Base-by-base conservation (phyloP, 2,797 vertebrate species). In the Thunnus albacares region DNA sequence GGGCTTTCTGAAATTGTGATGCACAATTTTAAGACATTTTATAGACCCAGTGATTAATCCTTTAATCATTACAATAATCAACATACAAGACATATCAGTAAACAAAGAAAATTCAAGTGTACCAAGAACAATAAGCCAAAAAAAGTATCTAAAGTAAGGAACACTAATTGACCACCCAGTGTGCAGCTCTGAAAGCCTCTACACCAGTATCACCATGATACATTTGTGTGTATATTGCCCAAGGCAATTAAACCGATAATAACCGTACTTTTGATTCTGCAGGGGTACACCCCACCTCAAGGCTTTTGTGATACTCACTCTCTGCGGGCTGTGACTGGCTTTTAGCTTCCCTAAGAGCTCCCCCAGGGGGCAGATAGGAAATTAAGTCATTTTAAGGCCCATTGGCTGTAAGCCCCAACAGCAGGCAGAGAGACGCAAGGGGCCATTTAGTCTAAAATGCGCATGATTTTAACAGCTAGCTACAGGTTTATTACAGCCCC, bases 301-400 rank as follows among this genome's bases (percentile, higher is more conserved):
- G 76, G 83, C 81, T 79, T 82, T 79, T 51, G 83, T 63, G 80
- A 87, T 76, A 56, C 77, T 82, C 70, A n/a, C 41, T 88, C 90
- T 86, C 87, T 69, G 82, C 28, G 62, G 87, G 75, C 82, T 87
- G 68, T 83, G 81, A 83, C 85, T 69, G 76, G 77, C 77, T 80
- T 84, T 90, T 63, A 90, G 82, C 86, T 87, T 60, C 12, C 77
- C 79, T 82, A 85, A 93, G 89, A 88, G 79, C 81, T 89, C 89
- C 89, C 91, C 81, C 80, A 86, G 82, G 88, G 91, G 84, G 86
- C 83, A 81, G 73, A 91, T 71, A 88, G 85, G 83, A 93, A 92
- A 94, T 93, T 82, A 92, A 92, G 88, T 91, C 77, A 90, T 92
- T 93, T 94, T 88, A 90, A 92, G 87, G 81, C 87, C 92, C 89